Evolutionary conservation across 2,797 vertebrate species (phyloP), one percentile per base, ranked within the genome.

Genomic region (Lutjanus campechanus): DNA sequence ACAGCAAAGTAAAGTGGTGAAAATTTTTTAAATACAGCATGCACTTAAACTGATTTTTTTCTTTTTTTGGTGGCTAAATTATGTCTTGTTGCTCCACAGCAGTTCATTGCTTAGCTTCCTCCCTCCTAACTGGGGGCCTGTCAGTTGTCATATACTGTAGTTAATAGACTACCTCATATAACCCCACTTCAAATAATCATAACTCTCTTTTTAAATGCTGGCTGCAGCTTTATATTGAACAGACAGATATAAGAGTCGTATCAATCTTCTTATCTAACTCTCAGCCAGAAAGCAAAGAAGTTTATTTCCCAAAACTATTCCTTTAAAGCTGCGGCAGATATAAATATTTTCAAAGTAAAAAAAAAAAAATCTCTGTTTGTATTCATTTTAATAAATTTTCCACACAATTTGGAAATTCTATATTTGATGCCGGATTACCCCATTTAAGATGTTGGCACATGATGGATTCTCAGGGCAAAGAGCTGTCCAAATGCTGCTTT

Each of bases 371-470:
- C 3, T 9, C 10, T 29, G 10, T 68, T 55, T 51, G 1, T 56
- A 44, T 36, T 29, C 1, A 69, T 56, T 75, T 53, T 2, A 56
- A 77, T 68, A 12, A 0, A 77, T 55, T 73, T 67, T 61, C 29
- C 50, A 59, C 54, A 62, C 25, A 49, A 41, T 16, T 16, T 65
- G 11, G 3, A 69, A 72, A 65, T 65, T 13, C 11, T 51, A 11
- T 51, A 63, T 76, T 79, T 63, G 60, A 64, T 67, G 67, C 55
- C n/a, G 59, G 55, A 77, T 81, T 63, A 44, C 11, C 20, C 19
- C 6, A 55, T 79, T 73, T 56, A 46, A 64, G 11, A 76, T 70
- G 16, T 36, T 73, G 54, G 66, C 67, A 60, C 17, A 49, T 36
- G n/a, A 36, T 51, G n/a, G 46, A 51, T 47, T 49, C 59, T 67